Base-by-base conservation (phyloP, 2,113 vertebrate genomes). In the Vidua chalybeata region DNA sequence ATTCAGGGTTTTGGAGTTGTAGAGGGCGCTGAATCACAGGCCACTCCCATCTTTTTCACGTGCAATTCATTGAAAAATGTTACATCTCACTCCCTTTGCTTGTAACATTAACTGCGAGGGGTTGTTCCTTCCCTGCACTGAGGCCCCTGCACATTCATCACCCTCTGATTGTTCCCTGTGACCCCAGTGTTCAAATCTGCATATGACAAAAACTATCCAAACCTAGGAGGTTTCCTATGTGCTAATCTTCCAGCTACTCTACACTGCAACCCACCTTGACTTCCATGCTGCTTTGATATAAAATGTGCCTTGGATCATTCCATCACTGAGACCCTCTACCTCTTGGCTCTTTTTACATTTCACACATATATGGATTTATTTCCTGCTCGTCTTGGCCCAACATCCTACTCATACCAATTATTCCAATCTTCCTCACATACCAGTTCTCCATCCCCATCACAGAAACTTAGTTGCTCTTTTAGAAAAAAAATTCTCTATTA, bases 91-190 rank as follows among this genome's bases (percentile, higher is more conserved):
- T 26, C 24, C 6, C 16, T 46, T 86, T 55, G 48, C 16, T 62
- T 81, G 48, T 58, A 35, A 37, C 1, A 0, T 54, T 31, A 51
- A 43, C 26, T 0, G 0, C 0, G 4, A 77, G 13, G 35, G 4
- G 9, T 15, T 87, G 41, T 62, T 63, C 11, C 28, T 17, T 49
- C 31, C 7, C 18, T 16, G 31, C n/a, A 5, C n/a, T 0, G 1
- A 51, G n/a, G n/a, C 8, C 48, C 13, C 58, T 39, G 33, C 31
- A 49, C 2, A 2, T 43, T 74, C 15, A 17, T 55, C 21, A 30
- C 20, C 16, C 20, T 64, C 33, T 33, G 15, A 13, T 59, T 59
- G 21, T 28, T 68, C 15, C 13, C 23, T 33, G 6, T 62, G 43
- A 58, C 16, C 7, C 20, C 5, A 1, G 1, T 6, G 41, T 58